These are phyloP conservation scores for Drosophila mettleri DNA, from an alignment of 2,888 invertebrate species.

Conservation along the genomic window DNA sequence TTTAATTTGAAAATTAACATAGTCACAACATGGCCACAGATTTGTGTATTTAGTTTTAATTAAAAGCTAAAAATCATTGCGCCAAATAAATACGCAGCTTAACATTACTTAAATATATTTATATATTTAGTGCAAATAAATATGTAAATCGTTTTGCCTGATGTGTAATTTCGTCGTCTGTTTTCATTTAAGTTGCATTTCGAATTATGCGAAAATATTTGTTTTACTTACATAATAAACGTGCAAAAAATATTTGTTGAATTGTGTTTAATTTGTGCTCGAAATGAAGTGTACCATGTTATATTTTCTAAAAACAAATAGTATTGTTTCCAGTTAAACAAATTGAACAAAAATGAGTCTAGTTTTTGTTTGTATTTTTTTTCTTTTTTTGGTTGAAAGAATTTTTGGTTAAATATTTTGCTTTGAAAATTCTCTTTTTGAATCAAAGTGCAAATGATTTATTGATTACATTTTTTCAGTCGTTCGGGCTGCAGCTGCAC, in stretches of 20 bases:
- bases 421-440: neutral
- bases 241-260: too few species aligned
- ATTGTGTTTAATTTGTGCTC: neutral
- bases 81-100: too few species aligned
- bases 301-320: neutral
- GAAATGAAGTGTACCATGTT: neutral
- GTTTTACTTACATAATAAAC: neutral
- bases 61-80: neutral
- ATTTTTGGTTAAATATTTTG: neutral
- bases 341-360: neutral
- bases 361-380: too few species aligned
- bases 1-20: neutral
- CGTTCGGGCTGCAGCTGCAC: slow-evolving; percentile 24
- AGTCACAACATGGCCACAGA: neutral
- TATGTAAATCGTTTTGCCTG: neutral
- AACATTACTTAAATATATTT: too few species aligned
- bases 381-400: neutral
- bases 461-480: slow-evolving; percentile 4
- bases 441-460: slow-evolving; percentile 5
- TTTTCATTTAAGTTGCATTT: neutral
- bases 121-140: neutral
- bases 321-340: neutral
- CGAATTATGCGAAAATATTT: neutral
- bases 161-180: neutral
- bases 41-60: neutral